phyloP scores from a whole-genome alignment of 2,113 vertebrate genomes.

The Petrocephalus zakoni region DNA sequence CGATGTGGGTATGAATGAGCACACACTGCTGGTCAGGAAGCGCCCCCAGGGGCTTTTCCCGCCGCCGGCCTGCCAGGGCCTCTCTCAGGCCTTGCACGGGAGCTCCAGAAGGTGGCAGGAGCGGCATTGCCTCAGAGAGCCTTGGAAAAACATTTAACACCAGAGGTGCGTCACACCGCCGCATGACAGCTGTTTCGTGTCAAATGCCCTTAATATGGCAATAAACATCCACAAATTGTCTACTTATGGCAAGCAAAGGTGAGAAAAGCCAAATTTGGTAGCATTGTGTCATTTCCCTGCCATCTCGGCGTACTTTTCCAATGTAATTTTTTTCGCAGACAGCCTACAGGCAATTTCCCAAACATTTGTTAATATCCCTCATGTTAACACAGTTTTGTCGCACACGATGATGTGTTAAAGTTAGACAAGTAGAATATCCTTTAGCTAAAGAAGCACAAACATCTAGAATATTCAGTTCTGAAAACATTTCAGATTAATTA shows the following conservation, averaged over 20 bases:
- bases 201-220: conserved; percentile 33
- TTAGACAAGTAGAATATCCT: background rate
- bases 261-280: conserved; percentile 32
- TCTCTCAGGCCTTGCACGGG: conserved; percentile 28
- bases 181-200: conserved; percentile 35
- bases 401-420: background rate
- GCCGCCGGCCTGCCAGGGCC: background rate
- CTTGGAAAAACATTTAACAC: conserved; percentile 31
- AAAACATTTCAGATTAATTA: background rate
- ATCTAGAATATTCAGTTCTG: background rate
- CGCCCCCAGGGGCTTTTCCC: conserved; percentile 52
- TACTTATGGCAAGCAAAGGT: conserved; percentile 42
- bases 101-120: conserved; percentile 61
- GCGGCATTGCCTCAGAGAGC: conserved; percentile 40
- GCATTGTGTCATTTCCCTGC: conserved; percentile 59
- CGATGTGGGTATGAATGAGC: background rate
- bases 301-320: conserved; percentile 41
- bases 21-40: conserved; percentile 60
- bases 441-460: background rate
- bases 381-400: background rate
- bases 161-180: conserved; percentile 30
- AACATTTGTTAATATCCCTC: background rate
- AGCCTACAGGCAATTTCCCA: background rate
- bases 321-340: background rate
- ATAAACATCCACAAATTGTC: conserved; percentile 43